These are phyloP conservation scores for Bettongia penicillata DNA, from an alignment of 2,113 vertebrate species.

Conservation along the genomic window DNA sequence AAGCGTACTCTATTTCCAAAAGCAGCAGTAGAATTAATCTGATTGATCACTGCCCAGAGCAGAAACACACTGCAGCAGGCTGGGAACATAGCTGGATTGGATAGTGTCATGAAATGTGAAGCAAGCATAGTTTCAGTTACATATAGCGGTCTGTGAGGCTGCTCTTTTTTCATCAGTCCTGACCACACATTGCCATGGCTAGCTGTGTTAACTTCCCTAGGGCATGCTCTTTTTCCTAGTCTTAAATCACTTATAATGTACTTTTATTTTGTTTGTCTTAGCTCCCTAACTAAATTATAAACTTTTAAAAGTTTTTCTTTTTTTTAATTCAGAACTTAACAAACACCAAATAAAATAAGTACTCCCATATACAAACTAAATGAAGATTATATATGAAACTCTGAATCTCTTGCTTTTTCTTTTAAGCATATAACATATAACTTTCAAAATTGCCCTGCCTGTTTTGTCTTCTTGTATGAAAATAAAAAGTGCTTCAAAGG, in stretches of 20 bases:
- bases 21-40: too few species aligned
- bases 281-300: background rate
- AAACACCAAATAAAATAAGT: background rate
- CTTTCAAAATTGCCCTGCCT: background rate
- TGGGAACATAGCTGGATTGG: background rate
- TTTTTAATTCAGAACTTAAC: background rate
- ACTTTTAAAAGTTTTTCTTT: background rate
- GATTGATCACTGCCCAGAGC: background rate
- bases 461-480: background rate
- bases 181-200: background rate
- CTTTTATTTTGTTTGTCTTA: background rate
- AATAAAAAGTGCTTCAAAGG: background rate
- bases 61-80: background rate
- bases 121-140: background rate
- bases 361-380: background rate
- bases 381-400: background rate
- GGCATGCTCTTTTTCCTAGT: background rate
- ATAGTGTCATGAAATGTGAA: background rate
- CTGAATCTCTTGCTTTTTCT: background rate
- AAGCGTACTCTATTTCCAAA: too few species aligned
- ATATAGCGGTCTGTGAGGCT: background rate
- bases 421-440: background rate
- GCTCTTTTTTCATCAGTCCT: background rate
- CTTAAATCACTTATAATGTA: background rate
- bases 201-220: background rate